Evolutionary conservation across 2,113 vertebrate species (phyloP).

Genomic region (Aix galericulata): DNA sequence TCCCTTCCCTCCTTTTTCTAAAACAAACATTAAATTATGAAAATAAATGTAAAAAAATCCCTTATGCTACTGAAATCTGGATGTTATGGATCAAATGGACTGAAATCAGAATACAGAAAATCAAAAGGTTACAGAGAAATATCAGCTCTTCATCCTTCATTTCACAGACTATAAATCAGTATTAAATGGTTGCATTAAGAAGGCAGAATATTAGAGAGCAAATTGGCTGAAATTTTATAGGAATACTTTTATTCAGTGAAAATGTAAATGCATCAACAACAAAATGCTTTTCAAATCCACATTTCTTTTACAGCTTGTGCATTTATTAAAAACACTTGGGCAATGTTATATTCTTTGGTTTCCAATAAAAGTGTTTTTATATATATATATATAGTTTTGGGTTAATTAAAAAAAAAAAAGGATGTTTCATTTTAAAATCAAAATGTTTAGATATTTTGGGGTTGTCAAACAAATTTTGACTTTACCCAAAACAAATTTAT

Average conservation of each 20-base stretch:
- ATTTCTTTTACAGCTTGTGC: conserved; percentile 31
- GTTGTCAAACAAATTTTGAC: conserved; percentile 5
- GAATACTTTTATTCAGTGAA: not conserved
- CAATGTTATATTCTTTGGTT: conserved; percentile 21
- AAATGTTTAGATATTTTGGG: not conserved
- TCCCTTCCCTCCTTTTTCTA: conserved; percentile 59
- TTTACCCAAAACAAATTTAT: not conserved
- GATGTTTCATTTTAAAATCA: not conserved
- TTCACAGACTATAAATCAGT: conserved; percentile 50
- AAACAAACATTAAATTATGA: conserved; percentile 72
- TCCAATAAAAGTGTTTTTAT: not conserved
- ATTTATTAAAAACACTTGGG: conserved; percentile 38
- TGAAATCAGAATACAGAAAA: conserved; percentile 44
- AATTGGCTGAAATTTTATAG: conserved; percentile 44
- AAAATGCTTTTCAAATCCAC: conserved; percentile 13
- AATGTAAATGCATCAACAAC: conserved; percentile 30
- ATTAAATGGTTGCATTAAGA: conserved; percentile 32
- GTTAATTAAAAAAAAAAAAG: not conserved
- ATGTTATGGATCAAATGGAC: conserved; percentile 49
- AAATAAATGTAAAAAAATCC: conserved; percentile 67
- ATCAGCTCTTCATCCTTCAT: conserved; percentile 54
- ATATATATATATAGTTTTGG: not conserved
- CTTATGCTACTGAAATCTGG: conserved; percentile 53
- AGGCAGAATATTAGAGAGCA: conserved; percentile 11
- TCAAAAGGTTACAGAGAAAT: conserved; percentile 51